A percentile compares a stretch with the other conserved stretches of the same genome.
Evolutionary conservation across 92 coral and sea anemone genomes (phyloP).

Genomic region (Zoanthus gigantus): DNA sequence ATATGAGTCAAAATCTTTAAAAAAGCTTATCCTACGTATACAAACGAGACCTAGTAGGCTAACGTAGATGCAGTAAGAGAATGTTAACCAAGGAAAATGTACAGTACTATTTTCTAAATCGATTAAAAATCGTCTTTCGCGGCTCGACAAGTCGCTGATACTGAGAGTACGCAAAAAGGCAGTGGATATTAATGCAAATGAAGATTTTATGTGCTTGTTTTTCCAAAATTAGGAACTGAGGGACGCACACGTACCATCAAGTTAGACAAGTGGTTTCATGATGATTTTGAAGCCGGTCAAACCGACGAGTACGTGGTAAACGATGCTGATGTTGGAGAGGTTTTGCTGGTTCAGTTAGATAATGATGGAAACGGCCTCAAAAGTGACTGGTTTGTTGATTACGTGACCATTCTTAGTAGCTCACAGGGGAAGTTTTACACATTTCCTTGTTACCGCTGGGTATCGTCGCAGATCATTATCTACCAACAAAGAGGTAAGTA

Average conservation of each 20-base stretch:
- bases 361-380: slow-evolving; percentile 45
- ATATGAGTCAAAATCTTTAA: no score
- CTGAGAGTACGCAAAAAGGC: not conserved
- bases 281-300: slow-evolving; percentile 83
- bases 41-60: no score
- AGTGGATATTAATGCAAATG: not conserved
- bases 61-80: no score
- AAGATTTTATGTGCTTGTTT: not conserved
- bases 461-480: slow-evolving; percentile 53
- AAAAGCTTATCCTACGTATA: no score
- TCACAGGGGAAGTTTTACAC: slow-evolving; percentile 50
- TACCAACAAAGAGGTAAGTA: slow-evolving; percentile 62
- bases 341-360: slow-evolving; percentile 58
- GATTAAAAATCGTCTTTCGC: not conserved
- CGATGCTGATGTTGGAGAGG: slow-evolving; percentile 76
- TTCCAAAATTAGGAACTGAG: slow-evolving; percentile 55
- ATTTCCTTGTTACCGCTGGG: slow-evolving; percentile 87
- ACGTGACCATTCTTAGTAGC: slow-evolving; percentile 54
- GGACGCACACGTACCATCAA: slow-evolving; percentile 68
- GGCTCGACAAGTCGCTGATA: not conserved
- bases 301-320: slow-evolving; percentile 68
- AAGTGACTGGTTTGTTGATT: slow-evolving; percentile 77
- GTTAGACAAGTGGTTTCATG: slow-evolving; percentile 77
- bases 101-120: no score
- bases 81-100: no score